Evolutionary conservation across 2,797 vertebrate species (phyloP), one percentile per base, ranked within the genome.

Genomic region (Malacoctenus gilli): DNA sequence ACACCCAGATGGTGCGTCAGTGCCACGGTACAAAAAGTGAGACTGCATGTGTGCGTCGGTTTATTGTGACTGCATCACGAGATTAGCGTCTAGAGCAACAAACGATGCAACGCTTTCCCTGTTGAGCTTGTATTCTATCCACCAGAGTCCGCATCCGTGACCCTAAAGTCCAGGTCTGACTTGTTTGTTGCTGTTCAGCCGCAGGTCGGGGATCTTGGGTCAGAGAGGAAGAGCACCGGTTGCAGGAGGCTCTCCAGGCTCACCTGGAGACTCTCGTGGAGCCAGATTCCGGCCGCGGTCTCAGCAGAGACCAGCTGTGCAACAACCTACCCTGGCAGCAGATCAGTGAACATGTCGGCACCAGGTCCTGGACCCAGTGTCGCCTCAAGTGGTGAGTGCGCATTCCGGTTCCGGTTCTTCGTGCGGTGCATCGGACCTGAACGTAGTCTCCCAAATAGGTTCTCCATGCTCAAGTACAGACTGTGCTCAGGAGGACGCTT

Each of bases 361-460:
- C 72, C 7, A 74, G 91, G 25, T 66, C 48, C 40, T 91, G 89
- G 90, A 1, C 0, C 23, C 85, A 92, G 82, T 93, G 91, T 66
- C 85, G 91, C 8, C 2, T 52, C 1, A 92, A 92, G 55, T 93
- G 92, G 92, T 92, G 7, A 57, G 84, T 60, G 14, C n/a, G n/a
- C n/a, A n/a, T n/a, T n/a, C 8, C 22, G 22, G 22, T 23, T 4
- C 10, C 9, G 32, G 32, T n/a, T 34, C 32, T n/a, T 12, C 4
- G 8, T n/a, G n/a, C n/a, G n/a, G n/a, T n/a, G 22, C 4, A 8
- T 8, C 22, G 22, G 4, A 8, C 22, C 22, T 23, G 4, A 23
- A 23, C 22, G n/a, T n/a, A n/a, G n/a, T n/a, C n/a, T n/a, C 8
- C 22, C 28, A 36, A 3, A n/a, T 59, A 87, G 90, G 91, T 84